A percentile compares a stretch with the other conserved stretches of the same genome.
These are phyloP conservation scores for Montipora capitata DNA, from an alignment of 92 coral and sea anemone genomes.

Conservation along the genomic window DNA sequence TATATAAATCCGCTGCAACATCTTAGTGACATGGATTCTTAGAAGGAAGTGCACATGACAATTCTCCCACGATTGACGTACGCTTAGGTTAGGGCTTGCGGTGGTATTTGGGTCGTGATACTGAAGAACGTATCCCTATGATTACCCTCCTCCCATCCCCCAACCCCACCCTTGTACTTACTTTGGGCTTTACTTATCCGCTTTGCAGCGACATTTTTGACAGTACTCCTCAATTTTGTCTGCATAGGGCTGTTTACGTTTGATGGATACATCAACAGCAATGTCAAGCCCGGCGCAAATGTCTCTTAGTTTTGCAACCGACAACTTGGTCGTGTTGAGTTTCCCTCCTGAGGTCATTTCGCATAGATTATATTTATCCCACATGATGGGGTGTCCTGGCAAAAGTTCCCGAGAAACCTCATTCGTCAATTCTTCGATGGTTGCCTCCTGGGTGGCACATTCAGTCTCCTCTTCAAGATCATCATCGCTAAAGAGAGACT, in stretches of 20 bases:
- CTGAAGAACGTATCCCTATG: constrained; percentile 43
- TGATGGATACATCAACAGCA: constrained; percentile 59
- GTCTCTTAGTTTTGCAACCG: constrained; percentile 60
- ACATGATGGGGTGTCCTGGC: constrained; percentile 64
- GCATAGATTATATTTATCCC: constrained; percentile 49
- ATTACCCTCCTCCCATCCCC: constrained; percentile 52
- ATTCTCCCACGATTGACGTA: not conserved
- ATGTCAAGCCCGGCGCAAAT: constrained; percentile 55
- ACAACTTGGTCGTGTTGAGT: constrained; percentile 60
- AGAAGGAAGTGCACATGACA: not conserved
- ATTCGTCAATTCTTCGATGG: constrained; percentile 55
- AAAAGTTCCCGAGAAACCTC: constrained; percentile 57
- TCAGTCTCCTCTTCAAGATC: constrained; percentile 62
- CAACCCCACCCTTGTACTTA: constrained; percentile 9
- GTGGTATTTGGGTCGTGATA: constrained; percentile 22
- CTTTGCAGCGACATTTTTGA: constrained; percentile 28
- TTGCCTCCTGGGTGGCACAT: constrained; percentile 62
- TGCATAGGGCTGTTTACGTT: constrained; percentile 61
- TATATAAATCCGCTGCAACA: not conserved
- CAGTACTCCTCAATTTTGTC: constrained; percentile 56
- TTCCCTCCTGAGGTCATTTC: constrained; percentile 59
- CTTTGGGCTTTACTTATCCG: constrained; percentile 38
- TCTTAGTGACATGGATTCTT: not conserved
- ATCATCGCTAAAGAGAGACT: constrained; percentile 49
- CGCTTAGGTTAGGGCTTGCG: constrained; percentile 3